phyloP scores from a whole-genome alignment of 2,797 vertebrate species.

The Xenops minutus region DNA sequence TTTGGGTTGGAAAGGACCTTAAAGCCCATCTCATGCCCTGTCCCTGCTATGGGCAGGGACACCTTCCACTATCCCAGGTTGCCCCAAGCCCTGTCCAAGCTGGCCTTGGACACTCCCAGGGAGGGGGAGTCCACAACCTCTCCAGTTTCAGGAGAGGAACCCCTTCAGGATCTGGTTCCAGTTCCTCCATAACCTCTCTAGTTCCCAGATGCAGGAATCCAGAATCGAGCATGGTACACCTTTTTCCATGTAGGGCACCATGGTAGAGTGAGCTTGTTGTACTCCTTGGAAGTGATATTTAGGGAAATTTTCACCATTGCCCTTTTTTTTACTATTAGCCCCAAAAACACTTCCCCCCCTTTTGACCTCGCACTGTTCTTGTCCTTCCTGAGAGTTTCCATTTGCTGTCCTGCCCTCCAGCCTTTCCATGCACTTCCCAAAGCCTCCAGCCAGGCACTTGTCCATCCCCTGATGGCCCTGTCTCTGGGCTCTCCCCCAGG shows the following conservation, averaged over 20 bases:
- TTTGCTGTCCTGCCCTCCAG: no score
- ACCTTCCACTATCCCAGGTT: not conserved
- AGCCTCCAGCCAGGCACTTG: not conserved
- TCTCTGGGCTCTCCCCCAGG: slow-evolving; percentile 63
- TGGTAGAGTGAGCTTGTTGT: not conserved
- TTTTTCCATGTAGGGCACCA: fast-evolving
- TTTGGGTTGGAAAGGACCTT: not conserved
- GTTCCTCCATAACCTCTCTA: not conserved
- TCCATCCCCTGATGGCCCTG: fast-evolving
- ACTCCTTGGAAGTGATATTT: not conserved
- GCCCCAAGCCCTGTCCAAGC: not conserved
- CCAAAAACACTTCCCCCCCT: not conserved
- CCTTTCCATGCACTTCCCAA: not conserved
- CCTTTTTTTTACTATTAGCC: no score
- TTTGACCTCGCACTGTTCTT: not conserved
- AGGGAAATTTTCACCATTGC: fast-evolving
- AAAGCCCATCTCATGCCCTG: not conserved
- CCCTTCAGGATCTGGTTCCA: not conserved
- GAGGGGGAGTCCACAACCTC: not conserved
- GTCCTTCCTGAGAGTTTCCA: not conserved
- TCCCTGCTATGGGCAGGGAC: not conserved
- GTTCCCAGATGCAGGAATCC: not conserved
- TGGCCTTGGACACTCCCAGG: not conserved
- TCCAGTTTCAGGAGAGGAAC: not conserved
- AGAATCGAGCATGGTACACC: not conserved